Conservation (phyloP, 2,888 invertebrate species). For the Pachycephus smyrnensis region DNA sequence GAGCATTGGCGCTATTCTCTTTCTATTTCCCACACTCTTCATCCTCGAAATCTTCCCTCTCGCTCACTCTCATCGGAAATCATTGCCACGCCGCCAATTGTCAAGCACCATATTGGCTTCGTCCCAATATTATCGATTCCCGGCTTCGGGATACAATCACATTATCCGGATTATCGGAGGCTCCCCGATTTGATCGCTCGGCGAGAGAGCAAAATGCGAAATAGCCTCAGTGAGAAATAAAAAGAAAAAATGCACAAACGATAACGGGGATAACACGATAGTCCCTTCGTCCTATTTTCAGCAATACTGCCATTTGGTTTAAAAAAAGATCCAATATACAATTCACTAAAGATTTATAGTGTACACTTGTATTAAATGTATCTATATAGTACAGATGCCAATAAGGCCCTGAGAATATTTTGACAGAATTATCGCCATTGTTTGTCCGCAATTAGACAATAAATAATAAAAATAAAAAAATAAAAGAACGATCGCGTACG, state of each 20-base stretch:
- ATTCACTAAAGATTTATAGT: not conserved
- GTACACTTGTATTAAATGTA: not conserved
- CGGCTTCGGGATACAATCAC: conserved; percentile 34
- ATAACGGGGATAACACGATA: not conserved
- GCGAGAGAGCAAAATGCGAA: conserved; percentile 1
- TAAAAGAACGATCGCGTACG: not conserved
- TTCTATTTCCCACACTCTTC: conserved; percentile 27
- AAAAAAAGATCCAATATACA: not conserved
- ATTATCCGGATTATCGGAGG: conserved; percentile 47
- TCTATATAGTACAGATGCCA: not conserved
- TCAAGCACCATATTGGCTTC: conserved; percentile 44
- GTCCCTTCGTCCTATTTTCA: not conserved
- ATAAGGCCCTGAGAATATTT: too few relatives aligned
- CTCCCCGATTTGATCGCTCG: conserved; percentile 10
- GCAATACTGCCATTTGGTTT: not conserved
- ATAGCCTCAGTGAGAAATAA: not conserved
- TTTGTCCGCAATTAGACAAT: too few relatives aligned
- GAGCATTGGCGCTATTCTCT: conserved; percentile 15
- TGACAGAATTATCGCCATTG: too few relatives aligned
- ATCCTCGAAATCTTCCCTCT: conserved; percentile 22
- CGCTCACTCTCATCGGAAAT: conserved; percentile 50
- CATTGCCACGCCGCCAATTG: conserved; percentile 56
- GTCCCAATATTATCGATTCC: conserved; percentile 52
- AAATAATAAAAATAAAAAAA: not conserved
- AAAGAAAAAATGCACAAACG: not conserved